A percentile compares a stretch with the other conserved stretches of the same genome.
Conservation (phyloP, 2,113 vertebrate genomes). For the Morone saxatilis region DNA sequence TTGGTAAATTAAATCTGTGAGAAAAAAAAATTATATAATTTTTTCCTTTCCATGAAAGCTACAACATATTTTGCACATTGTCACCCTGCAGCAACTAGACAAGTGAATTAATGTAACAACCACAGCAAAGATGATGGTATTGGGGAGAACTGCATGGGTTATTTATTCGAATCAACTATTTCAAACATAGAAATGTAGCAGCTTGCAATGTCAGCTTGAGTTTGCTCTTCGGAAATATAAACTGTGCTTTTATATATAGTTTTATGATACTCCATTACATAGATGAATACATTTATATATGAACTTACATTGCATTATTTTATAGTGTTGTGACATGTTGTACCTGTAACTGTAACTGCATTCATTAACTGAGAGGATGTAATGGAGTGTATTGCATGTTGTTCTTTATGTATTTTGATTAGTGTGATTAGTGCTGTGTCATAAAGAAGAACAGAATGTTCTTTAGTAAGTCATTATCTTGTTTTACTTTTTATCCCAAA, state of each 20-base stretch:
- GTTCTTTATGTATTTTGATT: neutral
- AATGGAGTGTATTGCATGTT: neutral
- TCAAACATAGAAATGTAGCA: neutral
- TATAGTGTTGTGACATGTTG: neutral
- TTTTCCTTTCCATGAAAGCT: neutral
- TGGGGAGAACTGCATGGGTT: neutral
- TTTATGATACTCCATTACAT: neutral
- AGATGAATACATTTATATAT: neutral
- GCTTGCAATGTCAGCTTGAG: neutral
- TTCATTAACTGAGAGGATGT: neutral
- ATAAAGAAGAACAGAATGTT: constrained; percentile 13
- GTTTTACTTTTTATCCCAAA: constrained; percentile 1
- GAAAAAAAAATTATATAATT: neutral
- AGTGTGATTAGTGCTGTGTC: neutral
- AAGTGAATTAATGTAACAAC: neutral
- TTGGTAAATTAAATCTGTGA: neutral
- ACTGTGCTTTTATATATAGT: neutral
- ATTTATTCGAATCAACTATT: neutral
- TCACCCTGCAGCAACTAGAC: neutral
- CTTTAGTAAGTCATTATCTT: constrained; percentile 27
- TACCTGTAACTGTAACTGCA: neutral
- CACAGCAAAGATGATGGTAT: neutral
- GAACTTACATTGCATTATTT: neutral
- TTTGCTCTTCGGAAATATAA: neutral
- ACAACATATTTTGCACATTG: neutral